A percentile compares a stretch with the other conserved stretches of the same genome.
These are phyloP conservation scores for Lymantria dispar DNA, from an alignment of 2,888 invertebrate genomes.

Conservation along the genomic window DNA sequence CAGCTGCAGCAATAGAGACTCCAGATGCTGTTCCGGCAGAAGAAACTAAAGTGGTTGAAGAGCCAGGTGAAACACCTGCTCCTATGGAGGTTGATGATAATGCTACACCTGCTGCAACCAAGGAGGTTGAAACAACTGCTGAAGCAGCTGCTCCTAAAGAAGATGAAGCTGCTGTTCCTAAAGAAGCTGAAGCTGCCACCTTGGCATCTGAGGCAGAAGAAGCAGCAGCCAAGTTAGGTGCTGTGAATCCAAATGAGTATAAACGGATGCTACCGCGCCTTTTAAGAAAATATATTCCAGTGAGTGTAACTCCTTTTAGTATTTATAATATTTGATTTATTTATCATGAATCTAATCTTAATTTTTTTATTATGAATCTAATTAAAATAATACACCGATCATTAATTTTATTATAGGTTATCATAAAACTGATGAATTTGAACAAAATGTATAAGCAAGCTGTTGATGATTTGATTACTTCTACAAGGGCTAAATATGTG, in stretches of 20 bases:
- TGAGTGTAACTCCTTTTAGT: slow-evolving; percentile 28
- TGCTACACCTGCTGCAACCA: not conserved
- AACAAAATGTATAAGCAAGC: slow-evolving; percentile 19
- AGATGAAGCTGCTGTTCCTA: not conserved
- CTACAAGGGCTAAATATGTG: slow-evolving; percentile 1
- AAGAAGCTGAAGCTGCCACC: not conserved
- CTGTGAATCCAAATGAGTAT: slow-evolving; percentile 7
- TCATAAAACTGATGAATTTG: slow-evolving; percentile 25
- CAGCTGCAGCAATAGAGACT: not conserved
- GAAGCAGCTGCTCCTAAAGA: not conserved
- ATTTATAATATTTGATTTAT: not conserved
- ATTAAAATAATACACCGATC: not conserved
- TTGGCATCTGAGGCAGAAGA: not conserved
- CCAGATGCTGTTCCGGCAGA: not conserved
- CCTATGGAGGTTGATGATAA: not conserved
- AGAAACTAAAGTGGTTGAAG: not conserved
- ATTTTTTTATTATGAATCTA: not conserved
- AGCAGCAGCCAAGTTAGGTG: not conserved
- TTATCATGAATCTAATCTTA: too few relatives aligned
- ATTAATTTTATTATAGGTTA: not conserved
- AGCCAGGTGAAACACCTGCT: not conserved
- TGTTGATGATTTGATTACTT: slow-evolving; percentile 10
- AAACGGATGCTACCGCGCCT: slow-evolving; percentile 35
- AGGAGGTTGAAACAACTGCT: not conserved
- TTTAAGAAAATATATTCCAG: slow-evolving; percentile 44